Percentiles rank a stretch among this genome's conserved stretches.
Conservation (phyloP, 2,797 vertebrate species). For the Aphelocoma californica region DNA sequence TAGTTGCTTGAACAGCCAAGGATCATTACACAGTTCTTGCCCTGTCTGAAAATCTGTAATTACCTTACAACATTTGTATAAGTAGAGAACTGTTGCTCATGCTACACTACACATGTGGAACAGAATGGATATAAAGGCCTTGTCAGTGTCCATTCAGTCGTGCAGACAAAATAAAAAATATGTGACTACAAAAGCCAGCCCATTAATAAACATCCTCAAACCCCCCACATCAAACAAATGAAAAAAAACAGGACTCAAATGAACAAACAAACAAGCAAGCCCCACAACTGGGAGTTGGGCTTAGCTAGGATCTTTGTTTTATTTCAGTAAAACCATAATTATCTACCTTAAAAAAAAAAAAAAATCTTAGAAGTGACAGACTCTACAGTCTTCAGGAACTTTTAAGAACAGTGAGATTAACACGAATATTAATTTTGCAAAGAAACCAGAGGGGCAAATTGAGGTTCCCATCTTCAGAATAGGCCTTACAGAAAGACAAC, state of each 20-base stretch:
- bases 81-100: not conserved
- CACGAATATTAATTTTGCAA: not conserved
- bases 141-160: not conserved
- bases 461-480: fast-evolving
- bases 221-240: fast-evolving
- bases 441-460: fast-evolving
- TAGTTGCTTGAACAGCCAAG: not conserved
- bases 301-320: not conserved
- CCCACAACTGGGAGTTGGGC: fast-evolving
- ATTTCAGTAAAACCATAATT: not conserved
- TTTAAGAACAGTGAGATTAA: not conserved
- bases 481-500: fast-evolving
- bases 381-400: not conserved
- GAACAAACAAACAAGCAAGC: not conserved
- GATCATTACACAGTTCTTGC: not conserved
- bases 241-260: not conserved
- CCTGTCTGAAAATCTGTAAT: not conserved
- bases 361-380: not conserved
- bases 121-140: not conserved
- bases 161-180: not conserved
- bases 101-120: not conserved
- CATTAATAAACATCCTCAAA: not conserved
- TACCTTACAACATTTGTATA: not conserved
- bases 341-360: no score
- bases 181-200: not conserved